phyloP scores from a whole-genome alignment of 2,113 vertebrate genomes.

The Melanotaenia duboulayi region DNA sequence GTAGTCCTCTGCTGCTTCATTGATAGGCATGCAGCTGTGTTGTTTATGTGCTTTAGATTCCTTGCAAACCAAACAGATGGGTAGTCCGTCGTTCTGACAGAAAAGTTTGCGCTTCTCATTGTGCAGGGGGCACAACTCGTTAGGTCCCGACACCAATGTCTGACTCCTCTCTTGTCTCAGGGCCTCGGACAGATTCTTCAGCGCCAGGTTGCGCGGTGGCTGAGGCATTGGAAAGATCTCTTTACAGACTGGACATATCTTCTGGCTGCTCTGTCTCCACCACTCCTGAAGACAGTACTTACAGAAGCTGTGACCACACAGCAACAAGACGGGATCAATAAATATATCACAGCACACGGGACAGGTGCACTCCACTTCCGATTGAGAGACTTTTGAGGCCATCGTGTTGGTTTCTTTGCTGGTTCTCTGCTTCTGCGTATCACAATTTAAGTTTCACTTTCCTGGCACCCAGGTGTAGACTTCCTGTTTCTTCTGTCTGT shows the following conservation, averaged over 20 bases:
- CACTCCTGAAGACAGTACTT: conserved; percentile 42
- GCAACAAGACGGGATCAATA: conserved; percentile 20
- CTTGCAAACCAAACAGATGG: conserved; percentile 60
- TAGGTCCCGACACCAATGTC: background rate
- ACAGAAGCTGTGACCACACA: conserved; percentile 69
- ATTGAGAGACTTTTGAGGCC: conserved; percentile 2
- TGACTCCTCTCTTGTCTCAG: conserved; percentile 8
- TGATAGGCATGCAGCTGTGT: conserved; percentile 39
- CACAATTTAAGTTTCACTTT: conserved; percentile 11
- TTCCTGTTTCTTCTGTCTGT: background rate
- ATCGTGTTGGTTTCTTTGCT: background rate
- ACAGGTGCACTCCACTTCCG: fast-evolving
- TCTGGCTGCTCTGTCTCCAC: conserved; percentile 35
- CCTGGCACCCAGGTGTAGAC: too few relatives aligned
- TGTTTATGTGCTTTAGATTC: conserved; percentile 17
- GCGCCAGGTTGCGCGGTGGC: conserved; percentile 40
- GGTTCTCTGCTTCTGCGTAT: fast-evolving
- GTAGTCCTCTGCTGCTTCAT: conserved; percentile 21
- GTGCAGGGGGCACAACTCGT: conserved; percentile 47
- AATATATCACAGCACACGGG: conserved; percentile 61
- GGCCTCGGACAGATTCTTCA: conserved; percentile 54
- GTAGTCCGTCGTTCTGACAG: conserved; percentile 56
- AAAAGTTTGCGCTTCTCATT: conserved; percentile 34
- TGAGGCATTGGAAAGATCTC: background rate
- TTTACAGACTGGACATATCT: conserved; percentile 52